phyloP scores from a whole-genome alignment of 2,888 invertebrate genomes.

The Taenaris catops region DNA sequence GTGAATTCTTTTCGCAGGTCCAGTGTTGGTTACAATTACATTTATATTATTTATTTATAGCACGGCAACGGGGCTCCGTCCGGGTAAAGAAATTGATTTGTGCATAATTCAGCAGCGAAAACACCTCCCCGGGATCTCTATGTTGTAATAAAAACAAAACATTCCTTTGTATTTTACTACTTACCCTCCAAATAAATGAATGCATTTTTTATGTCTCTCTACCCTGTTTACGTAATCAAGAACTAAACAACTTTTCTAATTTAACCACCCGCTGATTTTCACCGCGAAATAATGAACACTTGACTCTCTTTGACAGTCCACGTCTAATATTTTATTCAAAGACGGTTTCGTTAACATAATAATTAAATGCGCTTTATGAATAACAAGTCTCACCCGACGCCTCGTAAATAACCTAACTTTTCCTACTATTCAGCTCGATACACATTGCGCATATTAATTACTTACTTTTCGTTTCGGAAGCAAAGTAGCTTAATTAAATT shows the following conservation, averaged over 20 bases:
- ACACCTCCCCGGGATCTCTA: slow-evolving; percentile 64
- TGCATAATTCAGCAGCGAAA: slow-evolving; percentile 76
- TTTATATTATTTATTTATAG: slow-evolving; percentile 76
- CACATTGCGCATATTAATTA: slow-evolving; percentile 68
- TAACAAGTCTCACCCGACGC: slow-evolving; percentile 70
- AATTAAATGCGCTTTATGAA: slow-evolving; percentile 77
- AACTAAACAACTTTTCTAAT: slow-evolving; percentile 37
- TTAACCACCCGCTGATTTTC: slow-evolving; percentile 29
- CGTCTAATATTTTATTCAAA: slow-evolving; percentile 74
- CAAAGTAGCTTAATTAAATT: slow-evolving; percentile 25
- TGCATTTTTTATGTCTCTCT: slow-evolving; percentile 30
- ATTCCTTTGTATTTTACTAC: slow-evolving; percentile 72
- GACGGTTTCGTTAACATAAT: slow-evolving; percentile 76
- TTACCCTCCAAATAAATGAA: slow-evolving; percentile 60
- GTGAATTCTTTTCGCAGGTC: slow-evolving; percentile 34
- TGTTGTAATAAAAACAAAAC: slow-evolving; percentile 69
- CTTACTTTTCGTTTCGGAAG: slow-evolving; percentile 20
- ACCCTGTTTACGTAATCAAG: slow-evolving; percentile 36
- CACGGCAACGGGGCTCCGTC: slow-evolving; percentile 48
- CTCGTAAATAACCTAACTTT: slow-evolving; percentile 66
- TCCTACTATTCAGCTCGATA: slow-evolving; percentile 64
- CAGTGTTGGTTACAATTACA: slow-evolving; percentile 60
- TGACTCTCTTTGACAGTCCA: slow-evolving; percentile 67
- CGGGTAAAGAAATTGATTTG: slow-evolving; percentile 75
- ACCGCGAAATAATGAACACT: slow-evolving; percentile 48